Evolutionary conservation across 2,113 vertebrate species (phyloP), one percentile per base, ranked within the genome.

Genomic region (Anthoscopus minutus): DNA sequence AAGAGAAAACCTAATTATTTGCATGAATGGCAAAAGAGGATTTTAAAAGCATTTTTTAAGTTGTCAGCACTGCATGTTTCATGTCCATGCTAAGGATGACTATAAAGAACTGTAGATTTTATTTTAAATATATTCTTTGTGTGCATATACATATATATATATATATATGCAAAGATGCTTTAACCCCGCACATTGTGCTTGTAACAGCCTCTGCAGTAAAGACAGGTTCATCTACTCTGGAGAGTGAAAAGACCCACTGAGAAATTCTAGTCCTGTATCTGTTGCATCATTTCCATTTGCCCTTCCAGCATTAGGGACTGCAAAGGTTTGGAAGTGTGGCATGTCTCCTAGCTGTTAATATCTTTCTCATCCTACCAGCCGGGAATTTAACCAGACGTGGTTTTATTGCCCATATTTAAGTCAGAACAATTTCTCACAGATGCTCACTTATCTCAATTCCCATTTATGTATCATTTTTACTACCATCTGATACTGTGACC

Each of bases 31-130:
- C n/a, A 86, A 89, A 65, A 57, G 23, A 64, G 8, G 2, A 38
- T 54, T 71, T 66, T 13, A 42, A 65, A 95, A 67, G 5, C 17
- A 3, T 4, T 54, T 74, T 40, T 14, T 4, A 83, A 77, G 12
- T 37, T 73, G 9, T 80, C 21, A 51, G 10, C 57, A 45, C 11
- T 40, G 7, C 8, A 23, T 58, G 6, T 71, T 28, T 69, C 30
- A 7, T 24, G 7, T 27, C 9, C 1, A 0, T 33, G 7, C 8
- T 71, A 79, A 37, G 57, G 27, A 65, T 14, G 3, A 24, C 5
- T 69, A 19, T 17, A 31, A 61, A 37, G 58, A 48, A 35, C 7
- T n/a, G 12, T n/a, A 58, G 7, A 4, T 24, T 81, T 81, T 58
- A 73, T 56, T 57, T 50, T 48, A 56, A 37, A 42, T 70, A 13